These are phyloP conservation scores for Tenthredo mesomela DNA, from an alignment of 2,888 invertebrate genomes.

Conservation along the genomic window DNA sequence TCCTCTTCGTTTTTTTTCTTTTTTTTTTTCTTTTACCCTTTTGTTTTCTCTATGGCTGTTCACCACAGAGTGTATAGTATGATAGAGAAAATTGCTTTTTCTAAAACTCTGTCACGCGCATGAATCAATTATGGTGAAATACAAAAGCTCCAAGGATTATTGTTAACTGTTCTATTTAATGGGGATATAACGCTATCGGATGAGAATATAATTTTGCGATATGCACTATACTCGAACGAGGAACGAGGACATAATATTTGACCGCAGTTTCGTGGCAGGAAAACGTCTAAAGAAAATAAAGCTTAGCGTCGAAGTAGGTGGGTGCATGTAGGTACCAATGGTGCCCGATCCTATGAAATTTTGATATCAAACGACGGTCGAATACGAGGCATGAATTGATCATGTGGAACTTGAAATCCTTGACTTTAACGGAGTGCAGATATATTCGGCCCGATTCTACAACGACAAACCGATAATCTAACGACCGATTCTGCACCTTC, in stretches of 20 bases:
- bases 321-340: neutral
- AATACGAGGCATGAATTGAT: constrained; percentile 38
- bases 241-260: constrained; percentile 17
- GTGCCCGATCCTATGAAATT: constrained; percentile 29
- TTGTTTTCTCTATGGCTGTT: neutral
- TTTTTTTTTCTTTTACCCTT: neutral
- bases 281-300: constrained; percentile 31
- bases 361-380: constrained; percentile 11
- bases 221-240: neutral
- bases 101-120: neutral
- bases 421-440: constrained; percentile 18
- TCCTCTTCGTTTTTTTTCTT: neutral
- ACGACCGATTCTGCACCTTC: constrained; percentile 19
- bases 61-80: neutral
- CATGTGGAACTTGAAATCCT: constrained; percentile 24
- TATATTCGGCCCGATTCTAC: neutral
- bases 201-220: neutral
- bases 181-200: neutral
- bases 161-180: neutral
- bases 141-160: neutral
- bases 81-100: constrained; percentile 18
- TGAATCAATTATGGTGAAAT: neutral
- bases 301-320: neutral
- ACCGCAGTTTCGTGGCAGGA: constrained; percentile 19
- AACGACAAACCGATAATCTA: constrained; percentile 25